Evolutionary conservation across 2,888 invertebrate species (phyloP).

Genomic region (Trichopoda pennipes): DNA sequence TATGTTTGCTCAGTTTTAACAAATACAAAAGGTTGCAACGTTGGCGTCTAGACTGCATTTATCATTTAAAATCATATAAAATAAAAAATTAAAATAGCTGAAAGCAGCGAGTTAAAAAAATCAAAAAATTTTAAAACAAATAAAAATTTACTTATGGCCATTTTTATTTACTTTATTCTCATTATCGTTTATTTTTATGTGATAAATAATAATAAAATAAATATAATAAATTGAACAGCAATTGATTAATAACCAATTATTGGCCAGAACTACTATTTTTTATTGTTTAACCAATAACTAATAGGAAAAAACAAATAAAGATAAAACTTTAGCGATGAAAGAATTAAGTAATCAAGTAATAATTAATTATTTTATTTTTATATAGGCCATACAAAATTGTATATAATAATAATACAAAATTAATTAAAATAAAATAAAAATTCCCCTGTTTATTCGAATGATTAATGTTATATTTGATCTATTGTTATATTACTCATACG

Average conservation of each 20-base stretch:
- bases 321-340: neutral
- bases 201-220: conserved; percentile 62
- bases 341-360: conserved; percentile 8
- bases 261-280: conserved; percentile 16
- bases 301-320: neutral
- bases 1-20: conserved; percentile 63
- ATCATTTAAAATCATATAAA: conserved; percentile 59
- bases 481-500: too few species aligned
- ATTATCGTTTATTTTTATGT: conserved; percentile 22
- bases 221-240: conserved; percentile 60
- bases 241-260: conserved; percentile 66
- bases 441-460: too few species aligned
- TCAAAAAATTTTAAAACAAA: neutral
- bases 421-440: too few species aligned
- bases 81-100: neutral
- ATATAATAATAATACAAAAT: too few species aligned
- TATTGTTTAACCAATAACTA: conserved; percentile 3
- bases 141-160: conserved; percentile 23
- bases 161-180: conserved; percentile 20
- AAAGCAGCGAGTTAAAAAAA: neutral
- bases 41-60: conserved; percentile 69
- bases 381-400: neutral
- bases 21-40: conserved; percentile 67
- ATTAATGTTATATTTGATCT: too few species aligned
- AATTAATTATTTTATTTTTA: neutral